Percentiles rank a stretch among this genome's conserved stretches.
These are phyloP conservation scores for Drosophila ficusphila DNA, from an alignment of 1,140 invertebrate genomes.

Conservation along the genomic window DNA sequence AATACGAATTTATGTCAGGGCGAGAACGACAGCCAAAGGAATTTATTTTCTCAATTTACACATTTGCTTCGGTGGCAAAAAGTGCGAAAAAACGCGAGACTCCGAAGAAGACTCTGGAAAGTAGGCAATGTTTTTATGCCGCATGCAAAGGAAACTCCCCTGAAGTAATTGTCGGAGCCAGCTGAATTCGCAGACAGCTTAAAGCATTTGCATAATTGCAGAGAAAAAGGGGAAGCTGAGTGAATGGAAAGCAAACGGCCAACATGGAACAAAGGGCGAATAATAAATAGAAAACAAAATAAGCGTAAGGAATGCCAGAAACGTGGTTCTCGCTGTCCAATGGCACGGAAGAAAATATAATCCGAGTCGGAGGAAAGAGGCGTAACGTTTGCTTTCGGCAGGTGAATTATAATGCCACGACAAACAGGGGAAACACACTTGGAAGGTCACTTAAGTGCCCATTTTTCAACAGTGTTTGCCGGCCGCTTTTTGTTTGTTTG, in stretches of 20 bases:
- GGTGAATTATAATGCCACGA: neutral
- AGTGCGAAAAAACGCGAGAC: neutral
- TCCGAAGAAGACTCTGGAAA: neutral
- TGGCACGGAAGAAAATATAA: slow-evolving; percentile 14
- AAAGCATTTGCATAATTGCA: slow-evolving; percentile 31
- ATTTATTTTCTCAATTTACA: slow-evolving; percentile 20
- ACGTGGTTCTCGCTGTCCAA: slow-evolving; percentile 19
- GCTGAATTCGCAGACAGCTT: slow-evolving; percentile 22
- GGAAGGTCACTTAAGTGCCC: neutral
- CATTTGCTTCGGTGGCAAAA: slow-evolving; percentile 1
- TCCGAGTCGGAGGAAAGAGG: neutral
- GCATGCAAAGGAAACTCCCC: slow-evolving; percentile 5
- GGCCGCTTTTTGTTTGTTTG: neutral
- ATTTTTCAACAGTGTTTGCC: slow-evolving; percentile 3
- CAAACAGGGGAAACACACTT: neutral
- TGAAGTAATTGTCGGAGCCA: slow-evolving; percentile 11
- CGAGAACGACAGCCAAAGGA: neutral
- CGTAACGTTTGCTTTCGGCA: neutral
- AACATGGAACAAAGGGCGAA: slow-evolving; percentile 10
- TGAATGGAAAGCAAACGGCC: neutral
- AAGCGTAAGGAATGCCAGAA: slow-evolving; percentile 30
- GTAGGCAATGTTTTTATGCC: neutral
- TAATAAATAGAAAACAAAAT: slow-evolving; percentile 40
- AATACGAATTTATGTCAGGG: slow-evolving; percentile 32
- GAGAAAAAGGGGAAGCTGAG: neutral